Conservation (phyloP, 2,797 vertebrate species). For the Phaenicophaeus curvirostris region DNA sequence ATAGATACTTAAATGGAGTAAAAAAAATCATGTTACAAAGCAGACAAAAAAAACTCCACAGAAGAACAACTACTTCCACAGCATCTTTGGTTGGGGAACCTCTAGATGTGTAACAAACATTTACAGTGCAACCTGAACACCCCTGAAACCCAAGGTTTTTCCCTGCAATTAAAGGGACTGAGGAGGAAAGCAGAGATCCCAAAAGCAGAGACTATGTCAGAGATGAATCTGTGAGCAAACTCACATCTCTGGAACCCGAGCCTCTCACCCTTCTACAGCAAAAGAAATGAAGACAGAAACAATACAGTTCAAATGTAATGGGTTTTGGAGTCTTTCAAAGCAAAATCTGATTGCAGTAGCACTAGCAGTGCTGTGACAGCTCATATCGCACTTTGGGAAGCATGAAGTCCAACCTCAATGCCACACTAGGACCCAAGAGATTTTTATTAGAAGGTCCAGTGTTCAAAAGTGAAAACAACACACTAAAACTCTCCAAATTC, state of each 20-base stretch:
- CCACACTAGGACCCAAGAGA: not conserved
- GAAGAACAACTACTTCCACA: not conserved
- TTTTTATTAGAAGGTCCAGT: not conserved
- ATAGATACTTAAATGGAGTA: not conserved
- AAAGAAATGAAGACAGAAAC: not conserved
- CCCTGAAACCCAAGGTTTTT: not conserved
- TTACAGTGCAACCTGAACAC: not conserved
- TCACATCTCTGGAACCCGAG: not conserved
- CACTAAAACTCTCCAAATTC: rapidly evolving
- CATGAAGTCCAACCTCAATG: not conserved
- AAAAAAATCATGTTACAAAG: not conserved
- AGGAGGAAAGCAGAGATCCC: not conserved
- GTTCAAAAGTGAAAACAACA: not conserved
- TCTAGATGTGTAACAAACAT: not conserved
- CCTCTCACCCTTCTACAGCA: not conserved
- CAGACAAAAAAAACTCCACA: not conserved
- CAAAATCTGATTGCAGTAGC: not conserved
- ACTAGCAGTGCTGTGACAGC: not conserved
- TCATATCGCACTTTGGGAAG: not conserved
- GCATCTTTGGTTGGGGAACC: not conserved
- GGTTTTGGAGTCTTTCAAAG: not conserved
- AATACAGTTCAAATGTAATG: not conserved
- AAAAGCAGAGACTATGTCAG: not conserved
- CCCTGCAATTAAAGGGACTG: not conserved
- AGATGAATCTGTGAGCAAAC: not conserved